Evolutionary conservation across 2,888 invertebrate species (phyloP), one percentile per base, ranked within the genome.

Genomic region (Drosophila monieri): DNA sequence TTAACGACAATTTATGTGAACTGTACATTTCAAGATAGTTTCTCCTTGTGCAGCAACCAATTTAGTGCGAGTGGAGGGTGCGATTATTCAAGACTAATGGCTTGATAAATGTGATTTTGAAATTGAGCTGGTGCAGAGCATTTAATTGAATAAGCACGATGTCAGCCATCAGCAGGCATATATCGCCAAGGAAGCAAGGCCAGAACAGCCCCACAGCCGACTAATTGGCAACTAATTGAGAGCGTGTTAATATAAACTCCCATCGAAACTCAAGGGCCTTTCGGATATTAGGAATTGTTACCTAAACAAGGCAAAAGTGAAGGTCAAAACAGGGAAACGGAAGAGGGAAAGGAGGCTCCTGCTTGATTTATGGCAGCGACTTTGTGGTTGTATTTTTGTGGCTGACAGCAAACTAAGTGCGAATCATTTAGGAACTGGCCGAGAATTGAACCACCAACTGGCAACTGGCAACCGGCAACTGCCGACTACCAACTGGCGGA

Each of bases 21-120:
- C 8, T 27, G 2, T 8, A 2, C 2, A 9, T 27, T 27, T 27
- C 9, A 27, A 4, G 12, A 3, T 27, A 25, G 21, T 61, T 61
- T 61, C 48, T 62, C 14, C 14, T 18, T 21, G 43, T 61, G 62
- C 12, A 49, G 4, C 6, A 6, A 14, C 35, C 62, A 15, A 41
- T 35, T 48, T 23, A 23, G 12, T 27, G 51, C 30, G 57, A 52
- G 27, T 53, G 35, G 61, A 39, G 47, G 46, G 61, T 54, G 46
- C 74, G 78, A 84, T 85, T 88, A 90, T 89, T 87, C 85, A 88
- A 85, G 88, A 88, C 89, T 89, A 89, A 89, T 90, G 89, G 88
- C 81, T 90, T 89, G 90, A 89, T 89, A 89, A 90, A 89, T 90
- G 89, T 65, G 89, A 90, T 89, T 89, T 79, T 75, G 70, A 76